These are phyloP conservation scores for Halichondria panicea DNA, from an alignment of 37 sponge, comb jelly and placozoan species.

Conservation along the genomic window DNA sequence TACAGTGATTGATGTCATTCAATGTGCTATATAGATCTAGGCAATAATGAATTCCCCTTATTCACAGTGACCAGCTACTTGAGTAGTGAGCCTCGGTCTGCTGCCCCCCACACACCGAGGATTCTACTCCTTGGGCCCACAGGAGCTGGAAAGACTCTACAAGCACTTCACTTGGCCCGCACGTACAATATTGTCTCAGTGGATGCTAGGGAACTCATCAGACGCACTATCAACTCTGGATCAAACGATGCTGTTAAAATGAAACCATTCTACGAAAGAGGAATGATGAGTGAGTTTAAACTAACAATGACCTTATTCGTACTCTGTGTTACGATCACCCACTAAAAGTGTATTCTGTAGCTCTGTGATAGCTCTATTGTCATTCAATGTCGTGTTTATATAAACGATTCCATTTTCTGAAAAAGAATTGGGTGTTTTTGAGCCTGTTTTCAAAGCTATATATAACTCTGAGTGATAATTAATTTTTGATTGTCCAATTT, in stretches of 20 bases:
- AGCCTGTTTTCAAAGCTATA: no score
- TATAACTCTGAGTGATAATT: no score
- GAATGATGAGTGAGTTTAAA: slow-evolving; percentile 74
- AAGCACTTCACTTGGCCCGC: slow-evolving; percentile 73
- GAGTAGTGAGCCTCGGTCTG: slow-evolving; percentile 33
- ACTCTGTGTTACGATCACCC: no score
- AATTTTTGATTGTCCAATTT: no score
- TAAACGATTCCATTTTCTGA: no score
- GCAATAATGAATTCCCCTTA: neutral
- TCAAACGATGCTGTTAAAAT: slow-evolving; percentile 68
- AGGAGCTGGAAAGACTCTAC: slow-evolving; percentile 88
- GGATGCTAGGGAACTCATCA: slow-evolving; percentile 58
- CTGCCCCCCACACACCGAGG: slow-evolving; percentile 84
- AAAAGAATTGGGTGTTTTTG: no score
- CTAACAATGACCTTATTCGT: no score
- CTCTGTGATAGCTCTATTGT: no score
- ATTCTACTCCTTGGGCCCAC: slow-evolving; percentile 89
- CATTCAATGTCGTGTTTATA: no score
- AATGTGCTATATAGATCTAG: no score
- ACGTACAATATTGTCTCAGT: slow-evolving; percentile 85
- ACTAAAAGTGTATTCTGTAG: no score
- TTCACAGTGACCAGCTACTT: slow-evolving; percentile 56
- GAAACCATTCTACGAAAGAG: slow-evolving; percentile 81
- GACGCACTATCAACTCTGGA: slow-evolving; percentile 61
- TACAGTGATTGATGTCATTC: no score